Base-by-base conservation (phyloP, 2,888 invertebrate species). In the Cephonodes hylas region DNA sequence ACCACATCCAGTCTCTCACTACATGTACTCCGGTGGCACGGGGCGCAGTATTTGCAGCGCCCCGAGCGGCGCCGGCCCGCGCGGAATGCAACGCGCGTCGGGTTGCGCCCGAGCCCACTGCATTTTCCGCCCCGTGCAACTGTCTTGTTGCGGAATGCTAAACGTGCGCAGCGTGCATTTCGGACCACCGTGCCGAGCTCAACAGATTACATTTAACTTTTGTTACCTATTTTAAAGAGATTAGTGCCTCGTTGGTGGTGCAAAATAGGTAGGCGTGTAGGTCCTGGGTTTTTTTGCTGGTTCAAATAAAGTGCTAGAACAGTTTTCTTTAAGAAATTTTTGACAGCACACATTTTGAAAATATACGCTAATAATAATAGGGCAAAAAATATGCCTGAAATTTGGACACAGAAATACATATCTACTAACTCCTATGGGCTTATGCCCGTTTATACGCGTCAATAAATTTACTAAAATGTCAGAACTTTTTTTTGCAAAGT, bases 71-170 rank as follows among this genome's bases (percentile, higher is more conserved):
- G 46, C 38, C 13, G 58, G 57, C 58, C 45, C 58, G 61, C 34
- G 20, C 38, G 61, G 57, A 45, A 58, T 61, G 46, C 58, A 42
- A 34, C 48, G 48, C 48, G 23, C 56, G 53, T 38, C 42, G 42
- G 57, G 46, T 60, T 57, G 42, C 62, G 56, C 48, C 59, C 25
- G 56, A 60, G 53, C 44, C 58, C 31, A 15, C 7, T 60, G 56
- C 61, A 46, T 61, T 45, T 61, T 48, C 44, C 59, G 56, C 63
- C 59, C 63, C 13, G 13, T 42, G 61, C 58, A 44, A 61, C 61
- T 58, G 59, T 56, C 58, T 61, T 38, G 44, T 58, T 42, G 44
- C 22, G 60, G 42, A 53, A 60, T 60, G 38, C 53, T 38, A 60
- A 60, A 60, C 59, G 44, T 53, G 23, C 42, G 27, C 48, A 53